Evolutionary conservation across 2,797 vertebrate genomes (phyloP).

Genomic region (Sebastes trivittatus): DNA sequence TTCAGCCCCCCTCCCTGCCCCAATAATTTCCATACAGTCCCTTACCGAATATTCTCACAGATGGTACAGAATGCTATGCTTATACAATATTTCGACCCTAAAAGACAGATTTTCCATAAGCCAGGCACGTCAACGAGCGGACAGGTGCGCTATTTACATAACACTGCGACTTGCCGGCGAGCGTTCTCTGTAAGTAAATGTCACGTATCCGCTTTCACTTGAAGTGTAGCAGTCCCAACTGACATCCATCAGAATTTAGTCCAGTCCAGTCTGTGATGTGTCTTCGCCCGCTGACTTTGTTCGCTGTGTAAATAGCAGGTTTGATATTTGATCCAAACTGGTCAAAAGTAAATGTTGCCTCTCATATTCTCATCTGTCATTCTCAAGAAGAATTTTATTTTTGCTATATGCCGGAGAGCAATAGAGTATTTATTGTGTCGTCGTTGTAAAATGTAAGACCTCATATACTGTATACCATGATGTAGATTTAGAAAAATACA

Average conservation of each 20-base stretch:
- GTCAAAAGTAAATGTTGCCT: conserved; percentile 69
- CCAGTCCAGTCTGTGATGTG: conserved; percentile 57
- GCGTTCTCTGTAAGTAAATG: conserved; percentile 80
- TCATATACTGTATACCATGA: background rate
- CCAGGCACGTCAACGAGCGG: conserved; percentile 55
- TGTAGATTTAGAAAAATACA: background rate
- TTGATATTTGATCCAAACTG: conserved; percentile 64
- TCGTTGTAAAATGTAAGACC: background rate
- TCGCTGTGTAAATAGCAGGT: conserved; percentile 67
- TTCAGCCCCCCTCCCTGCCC: background rate
- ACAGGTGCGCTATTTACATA: conserved; percentile 86
- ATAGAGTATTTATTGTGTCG: background rate
- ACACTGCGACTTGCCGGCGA: conserved; percentile 64
- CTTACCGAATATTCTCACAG: conserved; percentile 58
- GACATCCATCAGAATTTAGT: conserved; percentile 78
- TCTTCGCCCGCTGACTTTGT: conserved; percentile 61
- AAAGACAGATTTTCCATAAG: conserved; percentile 70
- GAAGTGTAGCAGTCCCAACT: conserved; percentile 67
- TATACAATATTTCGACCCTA: conserved; percentile 59
- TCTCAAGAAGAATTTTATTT: conserved; percentile 25
- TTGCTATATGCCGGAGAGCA: background rate
- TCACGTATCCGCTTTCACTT: conserved; percentile 74
- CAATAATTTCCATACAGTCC: background rate
- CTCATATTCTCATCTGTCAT: conserved; percentile 56
- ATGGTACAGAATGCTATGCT: conserved; percentile 56